Base-by-base conservation (phyloP, 2,888 invertebrate genomes). In the Heliconius charithonia region DNA sequence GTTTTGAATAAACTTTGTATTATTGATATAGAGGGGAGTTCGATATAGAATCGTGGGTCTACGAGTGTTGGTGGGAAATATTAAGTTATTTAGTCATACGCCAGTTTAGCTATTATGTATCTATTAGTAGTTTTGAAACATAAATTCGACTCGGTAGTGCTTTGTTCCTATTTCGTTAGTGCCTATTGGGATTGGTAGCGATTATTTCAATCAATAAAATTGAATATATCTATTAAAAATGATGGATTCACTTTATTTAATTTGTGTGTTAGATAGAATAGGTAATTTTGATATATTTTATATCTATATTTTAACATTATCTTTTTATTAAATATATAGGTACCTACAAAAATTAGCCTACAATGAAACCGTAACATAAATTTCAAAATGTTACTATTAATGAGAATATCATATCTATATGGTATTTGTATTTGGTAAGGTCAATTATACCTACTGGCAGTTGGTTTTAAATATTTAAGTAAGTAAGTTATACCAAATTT, bases 81-180 rank as follows among this genome's bases (percentile, higher is more conserved):
- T 93, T 93, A 91, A 91, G 92, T 92, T 90, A 93, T 93, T 93
- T 91, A 90, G 90, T 88, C 86, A 89, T 90, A 90, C 85, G 86
- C 86, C 83, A 86, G 89, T 91, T 90, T 89, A 82, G 91, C 90
- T 87, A 91, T 91, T 92, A 92, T 79, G 81, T 77, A 80, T 86
- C 87, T 87, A 88, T 89, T 88, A 86, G 87, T 85, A 85, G 89
- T 91, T 93, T 90, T 87, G 91, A 87, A 92, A 90, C 87, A 89
- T 90, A 89, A 90, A 90, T 91, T 88, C 71, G 56, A 32, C 73
- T 76, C 66, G 63, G 76, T 76, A 67, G 75, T 75, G 71, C 75
- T 81, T 78, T 69, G 75, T 77, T 75, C 77, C 74, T 72, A 75
- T 78, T 78, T 73, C 75, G 80, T 76, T 80, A 80, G 79, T 77